phyloP scores from a whole-genome alignment of 2,113 vertebrate species.

The Cynopterus brachyotis region DNA sequence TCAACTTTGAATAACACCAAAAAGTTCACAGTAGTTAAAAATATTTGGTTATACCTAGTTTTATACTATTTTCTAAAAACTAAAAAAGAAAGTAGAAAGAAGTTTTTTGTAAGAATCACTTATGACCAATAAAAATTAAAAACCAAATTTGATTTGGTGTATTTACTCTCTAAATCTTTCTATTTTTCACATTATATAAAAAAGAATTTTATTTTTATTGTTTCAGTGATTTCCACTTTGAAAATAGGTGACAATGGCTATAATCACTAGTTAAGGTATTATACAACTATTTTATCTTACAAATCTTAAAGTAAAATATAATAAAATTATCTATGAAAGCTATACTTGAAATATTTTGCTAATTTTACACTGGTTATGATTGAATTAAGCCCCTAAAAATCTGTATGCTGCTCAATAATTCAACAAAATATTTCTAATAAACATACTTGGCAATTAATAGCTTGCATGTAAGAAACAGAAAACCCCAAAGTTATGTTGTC shows the following conservation, averaged over 20 bases:
- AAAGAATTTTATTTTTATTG: background rate
- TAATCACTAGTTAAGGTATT: background rate
- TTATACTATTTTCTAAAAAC: background rate
- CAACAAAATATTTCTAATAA: background rate
- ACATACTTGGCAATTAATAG: background rate
- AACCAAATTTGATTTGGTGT: background rate
- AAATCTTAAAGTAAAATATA: background rate
- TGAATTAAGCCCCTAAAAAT: background rate
- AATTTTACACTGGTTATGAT: background rate
- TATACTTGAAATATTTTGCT: background rate
- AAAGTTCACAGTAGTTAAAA: background rate
- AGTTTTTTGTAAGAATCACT: background rate
- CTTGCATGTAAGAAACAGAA: background rate
- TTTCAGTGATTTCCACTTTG: background rate
- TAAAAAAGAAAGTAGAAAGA: background rate
- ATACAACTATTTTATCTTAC: background rate
- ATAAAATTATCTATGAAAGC: background rate
- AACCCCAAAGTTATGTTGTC: background rate
- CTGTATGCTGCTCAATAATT: background rate
- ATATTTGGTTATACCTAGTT: background rate
- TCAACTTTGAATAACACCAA: background rate
- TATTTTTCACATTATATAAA: constrained; percentile 9
- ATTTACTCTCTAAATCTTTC: background rate
- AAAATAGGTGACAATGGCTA: background rate
- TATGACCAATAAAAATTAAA: background rate